Percentiles rank a stretch among this genome's conserved stretches.
These are phyloP conservation scores for Drymonia ruficornis DNA, from an alignment of 2,888 invertebrate species.

Conservation along the genomic window DNA sequence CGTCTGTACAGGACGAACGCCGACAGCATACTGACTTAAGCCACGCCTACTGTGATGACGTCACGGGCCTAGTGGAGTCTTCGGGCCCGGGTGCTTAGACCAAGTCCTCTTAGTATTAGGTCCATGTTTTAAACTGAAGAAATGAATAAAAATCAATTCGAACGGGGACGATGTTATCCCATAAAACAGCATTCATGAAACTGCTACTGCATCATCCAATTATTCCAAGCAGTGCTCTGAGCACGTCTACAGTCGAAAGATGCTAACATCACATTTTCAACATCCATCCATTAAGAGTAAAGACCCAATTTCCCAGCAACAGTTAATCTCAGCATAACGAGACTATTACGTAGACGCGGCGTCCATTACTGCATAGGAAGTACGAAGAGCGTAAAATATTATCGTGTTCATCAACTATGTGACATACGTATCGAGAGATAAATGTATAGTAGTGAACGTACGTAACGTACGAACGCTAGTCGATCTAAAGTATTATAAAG, in stretches of 20 bases:
- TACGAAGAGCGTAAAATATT: slow-evolving; percentile 30
- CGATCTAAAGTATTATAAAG: too few relatives aligned
- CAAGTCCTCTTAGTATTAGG: too few relatives aligned
- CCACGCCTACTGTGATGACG: too few relatives aligned
- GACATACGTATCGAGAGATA: background rate
- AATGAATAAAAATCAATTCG: background rate
- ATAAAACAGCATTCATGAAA: slow-evolving; percentile 26
- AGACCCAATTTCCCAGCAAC: slow-evolving; percentile 54
- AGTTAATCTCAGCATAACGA: slow-evolving; percentile 56
- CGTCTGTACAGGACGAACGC: too few relatives aligned
- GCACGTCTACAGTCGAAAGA: slow-evolving; percentile 33
- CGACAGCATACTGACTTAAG: too few relatives aligned
- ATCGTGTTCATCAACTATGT: slow-evolving; percentile 11
- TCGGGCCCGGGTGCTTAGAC: too few relatives aligned
- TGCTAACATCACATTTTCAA: slow-evolving; percentile 50
- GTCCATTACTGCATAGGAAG: slow-evolving; percentile 27
- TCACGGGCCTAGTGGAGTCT: too few relatives aligned
- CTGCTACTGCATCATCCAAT: slow-evolving; percentile 48
- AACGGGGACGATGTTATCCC: slow-evolving; percentile 10
- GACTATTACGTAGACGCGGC: slow-evolving; percentile 44
- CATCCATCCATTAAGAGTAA: slow-evolving; percentile 52
- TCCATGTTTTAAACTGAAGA: too few relatives aligned
- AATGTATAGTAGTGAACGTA: too few relatives aligned
- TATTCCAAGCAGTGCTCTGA: slow-evolving; percentile 35
- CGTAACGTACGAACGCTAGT: too few relatives aligned